A percentile compares a stretch with the other conserved stretches of the same genome.
Conservation (phyloP, 2,797 vertebrate species). For the Alosa sapidissima region DNA sequence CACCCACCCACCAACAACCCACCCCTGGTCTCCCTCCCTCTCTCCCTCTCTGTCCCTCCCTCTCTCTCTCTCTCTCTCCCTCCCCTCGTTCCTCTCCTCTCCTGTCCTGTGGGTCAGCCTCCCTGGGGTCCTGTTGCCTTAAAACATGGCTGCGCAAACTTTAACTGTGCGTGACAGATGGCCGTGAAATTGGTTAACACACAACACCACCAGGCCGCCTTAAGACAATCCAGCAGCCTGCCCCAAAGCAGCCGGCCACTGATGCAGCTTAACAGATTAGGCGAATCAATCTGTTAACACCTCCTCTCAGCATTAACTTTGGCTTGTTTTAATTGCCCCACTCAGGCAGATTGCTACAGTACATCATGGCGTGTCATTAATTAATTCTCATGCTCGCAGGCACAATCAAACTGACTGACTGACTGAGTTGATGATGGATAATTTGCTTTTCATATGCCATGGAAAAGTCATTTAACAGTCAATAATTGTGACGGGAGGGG, state of each 20-base stretch:
- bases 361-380: slow-evolving; percentile 60
- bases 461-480: slow-evolving; percentile 65
- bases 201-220: slow-evolving; percentile 64
- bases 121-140: slow-evolving; percentile 70
- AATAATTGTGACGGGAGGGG: slow-evolving; percentile 55
- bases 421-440: slow-evolving; percentile 66
- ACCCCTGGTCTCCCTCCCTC: neutral
- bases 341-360: slow-evolving; percentile 59
- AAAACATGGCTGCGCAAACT: slow-evolving; percentile 88
- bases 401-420: slow-evolving; percentile 69
- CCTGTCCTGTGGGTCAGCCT: slow-evolving; percentile 58
- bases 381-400: slow-evolving; percentile 59
- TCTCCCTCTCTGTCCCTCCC: neutral
- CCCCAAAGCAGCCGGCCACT: slow-evolving; percentile 63
- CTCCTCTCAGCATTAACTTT: slow-evolving; percentile 68
- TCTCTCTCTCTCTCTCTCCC: slow-evolving; percentile 53
- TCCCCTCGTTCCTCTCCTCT: slow-evolving; percentile 39
- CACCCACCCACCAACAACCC: slow-evolving; percentile 40
- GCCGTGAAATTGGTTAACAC: slow-evolving; percentile 98
- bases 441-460: slow-evolving; percentile 72
- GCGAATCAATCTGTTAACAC: slow-evolving; percentile 77
- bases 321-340: slow-evolving; percentile 68
- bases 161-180: slow-evolving; percentile 95
- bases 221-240: slow-evolving; percentile 54
- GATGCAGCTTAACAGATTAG: slow-evolving; percentile 75